Conservation (phyloP, 2,888 invertebrate genomes). For the Micoletzkya japonica region DNA sequence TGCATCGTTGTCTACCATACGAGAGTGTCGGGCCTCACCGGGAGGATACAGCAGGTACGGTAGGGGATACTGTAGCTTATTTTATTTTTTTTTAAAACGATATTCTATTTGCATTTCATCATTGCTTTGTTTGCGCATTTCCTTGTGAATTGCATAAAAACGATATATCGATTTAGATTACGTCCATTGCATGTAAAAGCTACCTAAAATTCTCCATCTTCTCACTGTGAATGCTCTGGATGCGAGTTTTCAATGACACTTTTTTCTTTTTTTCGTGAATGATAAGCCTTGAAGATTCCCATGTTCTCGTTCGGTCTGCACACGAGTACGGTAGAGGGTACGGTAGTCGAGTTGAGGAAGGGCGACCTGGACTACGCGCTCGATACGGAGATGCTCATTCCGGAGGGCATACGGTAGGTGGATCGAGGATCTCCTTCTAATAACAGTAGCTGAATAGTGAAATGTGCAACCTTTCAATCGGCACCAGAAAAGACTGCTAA, state of each 20-base stretch:
- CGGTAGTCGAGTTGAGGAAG: slow-evolving; percentile 10
- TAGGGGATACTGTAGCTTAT: slow-evolving; percentile 32
- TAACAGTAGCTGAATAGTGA: not conserved
- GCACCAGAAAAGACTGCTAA: too few relatives aligned
- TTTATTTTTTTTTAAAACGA: not conserved
- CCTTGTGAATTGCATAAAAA: too few relatives aligned
- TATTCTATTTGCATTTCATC: not conserved
- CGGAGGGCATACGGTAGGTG: slow-evolving; percentile 31
- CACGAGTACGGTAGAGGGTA: slow-evolving; percentile 74
- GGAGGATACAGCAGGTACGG: slow-evolving; percentile 36
- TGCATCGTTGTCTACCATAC: slow-evolving; percentile 75
- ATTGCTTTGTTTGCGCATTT: too few relatives aligned
- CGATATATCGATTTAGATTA: too few relatives aligned
- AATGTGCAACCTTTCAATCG: too few relatives aligned
- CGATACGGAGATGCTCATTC: slow-evolving; percentile 34
- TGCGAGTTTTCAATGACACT: too few relatives aligned
- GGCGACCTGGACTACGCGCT: slow-evolving; percentile 41
- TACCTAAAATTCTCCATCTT: too few relatives aligned
- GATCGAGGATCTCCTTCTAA: not conserved
- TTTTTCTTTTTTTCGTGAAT: too few relatives aligned
- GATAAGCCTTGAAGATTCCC: slow-evolving; percentile 29
- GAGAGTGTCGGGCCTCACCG: slow-evolving; percentile 60
- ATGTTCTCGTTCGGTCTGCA: slow-evolving; percentile 71
- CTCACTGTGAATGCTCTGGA: too few relatives aligned
- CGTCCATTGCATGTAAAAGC: too few relatives aligned